Evolutionary conservation across 2,797 vertebrate genomes (phyloP), one percentile per base, ranked within the genome.

Genomic region (Nyctalus aviator): DNA sequence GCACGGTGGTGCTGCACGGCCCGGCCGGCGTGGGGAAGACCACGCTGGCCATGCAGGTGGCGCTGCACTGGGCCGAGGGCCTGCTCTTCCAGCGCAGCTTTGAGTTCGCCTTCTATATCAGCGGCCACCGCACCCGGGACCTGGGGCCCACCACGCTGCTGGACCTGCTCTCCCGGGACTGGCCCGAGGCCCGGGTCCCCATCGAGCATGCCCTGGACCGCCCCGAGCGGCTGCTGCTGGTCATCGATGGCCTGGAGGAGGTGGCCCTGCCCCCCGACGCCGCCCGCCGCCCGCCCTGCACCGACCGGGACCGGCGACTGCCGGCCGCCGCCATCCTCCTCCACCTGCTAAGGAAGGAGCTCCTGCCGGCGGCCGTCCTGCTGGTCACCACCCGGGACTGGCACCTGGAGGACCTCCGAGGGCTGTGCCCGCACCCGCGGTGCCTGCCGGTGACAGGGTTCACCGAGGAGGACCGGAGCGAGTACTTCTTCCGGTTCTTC

Each of bases 11-110:
- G 48, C 50, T 98, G 53, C 76, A 96, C 57, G 98, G 97, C 0
- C 78, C 66, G 15, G 78, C 95, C 0, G 98, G 97, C 0, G 97
- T 97, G n/a, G 97, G 98, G 41, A 98, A 98, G 95, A 98, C 97
- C 0, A 89, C 13, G 0, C 59, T 76, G 0, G 88, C 93, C 0
- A 95, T 91, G 78, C 98, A 97, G 90, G 75, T 97, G 72, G 76
- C 97, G 94, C 55, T 87, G 14, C 97, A 97, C 15, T 98, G 72
- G 96, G 95, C 95, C 3, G 44, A 93, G 55, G 94, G 79, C 59
- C 23, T 64, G 1, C 95, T 97, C 30, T 95, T 94, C 81, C 32
- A 71, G 6, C 62, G 62, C 7, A 64, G 32, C 21, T 96, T 96
- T 30, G 7, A 66, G 12, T 95, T 79, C 25, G 83, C 94, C 15